phyloP scores from a whole-genome alignment of 1,140 invertebrate species.

The Teleogryllus occipitalis region DNA sequence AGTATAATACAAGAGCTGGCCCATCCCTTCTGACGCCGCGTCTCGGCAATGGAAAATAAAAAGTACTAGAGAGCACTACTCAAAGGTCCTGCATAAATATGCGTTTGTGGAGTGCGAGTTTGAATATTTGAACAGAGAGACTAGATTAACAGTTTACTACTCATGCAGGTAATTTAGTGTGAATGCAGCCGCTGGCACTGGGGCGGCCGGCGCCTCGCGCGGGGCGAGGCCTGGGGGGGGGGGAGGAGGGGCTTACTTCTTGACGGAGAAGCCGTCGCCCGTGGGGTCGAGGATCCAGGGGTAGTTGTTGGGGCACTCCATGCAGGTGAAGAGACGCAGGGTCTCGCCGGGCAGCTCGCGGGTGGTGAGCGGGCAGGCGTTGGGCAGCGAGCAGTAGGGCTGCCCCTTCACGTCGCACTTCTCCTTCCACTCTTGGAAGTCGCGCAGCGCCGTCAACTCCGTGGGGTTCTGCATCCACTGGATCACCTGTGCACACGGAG shows the following conservation, averaged over 20 bases:
- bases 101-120: not conserved
- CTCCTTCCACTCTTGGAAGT: slow-evolving; percentile 92
- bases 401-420: slow-evolving; percentile 91
- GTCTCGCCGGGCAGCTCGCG: slow-evolving; percentile 87
- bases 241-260: slow-evolving; percentile 42
- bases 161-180: not conserved
- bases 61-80: not conserved
- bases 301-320: slow-evolving; percentile 93
- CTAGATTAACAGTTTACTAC: not conserved
- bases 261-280: slow-evolving; percentile 82
- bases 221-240: not conserved
- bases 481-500: slow-evolving; percentile 55
- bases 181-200: not conserved
- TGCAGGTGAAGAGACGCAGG: slow-evolving; percentile 84
- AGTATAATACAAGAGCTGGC: not conserved
- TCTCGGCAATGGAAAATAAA: not conserved
- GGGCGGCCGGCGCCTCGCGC: not conserved
- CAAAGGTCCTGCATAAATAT: not conserved
- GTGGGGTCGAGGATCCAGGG: slow-evolving; percentile 92
- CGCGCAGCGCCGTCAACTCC: slow-evolving; percentile 72
- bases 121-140: not conserved
- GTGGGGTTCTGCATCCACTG: slow-evolving; percentile 97
- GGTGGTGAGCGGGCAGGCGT: slow-evolving; percentile 81
- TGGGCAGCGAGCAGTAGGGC: slow-evolving; percentile 84
- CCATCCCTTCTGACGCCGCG: no score